Conservation (phyloP, 2,888 invertebrate genomes). For the Pyrrhia umbra region DNA sequence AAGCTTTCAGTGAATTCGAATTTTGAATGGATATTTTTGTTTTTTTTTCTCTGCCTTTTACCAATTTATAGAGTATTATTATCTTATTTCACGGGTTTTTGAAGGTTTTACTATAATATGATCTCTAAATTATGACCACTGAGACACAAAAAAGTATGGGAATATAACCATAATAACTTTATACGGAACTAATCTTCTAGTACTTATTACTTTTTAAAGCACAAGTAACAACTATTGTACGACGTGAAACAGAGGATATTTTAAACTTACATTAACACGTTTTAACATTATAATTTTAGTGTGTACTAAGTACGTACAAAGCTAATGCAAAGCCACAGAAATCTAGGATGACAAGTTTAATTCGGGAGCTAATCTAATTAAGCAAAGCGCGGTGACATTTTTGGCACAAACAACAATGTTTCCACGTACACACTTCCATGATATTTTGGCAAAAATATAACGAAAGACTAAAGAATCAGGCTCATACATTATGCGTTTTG, state of each 20-base stretch:
- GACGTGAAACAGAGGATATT: too few species aligned
- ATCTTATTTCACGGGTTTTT: too few species aligned
- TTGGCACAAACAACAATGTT: constrained; percentile 44
- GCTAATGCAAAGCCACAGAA: neutral
- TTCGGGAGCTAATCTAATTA: constrained; percentile 36
- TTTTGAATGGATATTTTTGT: neutral
- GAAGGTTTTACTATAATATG: too few species aligned
- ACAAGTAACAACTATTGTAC: too few species aligned
- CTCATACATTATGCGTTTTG: constrained; percentile 25
- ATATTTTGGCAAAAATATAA: constrained; percentile 41
- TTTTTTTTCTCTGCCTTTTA: neutral
- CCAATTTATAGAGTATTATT: too few species aligned
- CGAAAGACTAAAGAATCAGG: constrained; percentile 18
- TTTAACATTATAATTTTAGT: neutral
- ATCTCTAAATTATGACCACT: too few species aligned
- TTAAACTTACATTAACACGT: neutral
- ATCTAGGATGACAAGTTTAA: constrained; percentile 32
- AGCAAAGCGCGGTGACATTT: constrained; percentile 28
- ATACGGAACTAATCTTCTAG: too few species aligned
- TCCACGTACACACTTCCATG: constrained; percentile 5
- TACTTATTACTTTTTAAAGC: too few species aligned
- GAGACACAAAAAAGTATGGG: too few species aligned
- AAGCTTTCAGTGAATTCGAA: neutral
- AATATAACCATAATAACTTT: too few species aligned
- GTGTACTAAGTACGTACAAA: neutral